Evolutionary conservation across 2,888 invertebrate species (phyloP).

Genomic region (Mylabris sibirica): DNA sequence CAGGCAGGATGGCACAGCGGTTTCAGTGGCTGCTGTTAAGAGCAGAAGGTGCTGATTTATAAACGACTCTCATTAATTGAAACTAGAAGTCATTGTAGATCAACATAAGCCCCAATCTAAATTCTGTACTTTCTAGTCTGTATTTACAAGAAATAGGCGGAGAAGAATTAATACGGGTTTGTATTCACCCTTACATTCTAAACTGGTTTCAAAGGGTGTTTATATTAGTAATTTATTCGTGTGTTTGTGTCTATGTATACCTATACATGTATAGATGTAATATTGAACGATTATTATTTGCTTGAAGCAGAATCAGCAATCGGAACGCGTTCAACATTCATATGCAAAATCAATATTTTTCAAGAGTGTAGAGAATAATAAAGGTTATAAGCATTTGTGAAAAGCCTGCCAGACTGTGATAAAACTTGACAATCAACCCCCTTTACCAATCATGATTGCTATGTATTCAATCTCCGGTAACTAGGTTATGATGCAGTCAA

Average conservation of each 20-base stretch:
- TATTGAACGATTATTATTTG: conserved; percentile 13
- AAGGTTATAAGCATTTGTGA: conserved; percentile 48
- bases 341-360: conserved; percentile 58
- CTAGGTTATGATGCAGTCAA: conserved; percentile 47
- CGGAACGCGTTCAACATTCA: conserved; percentile 48
- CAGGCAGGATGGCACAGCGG: conserved; percentile 52
- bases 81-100: conserved; percentile 27
- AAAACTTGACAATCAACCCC: conserved; percentile 52
- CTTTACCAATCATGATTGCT: conserved; percentile 54
- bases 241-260: neutral
- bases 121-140: neutral
- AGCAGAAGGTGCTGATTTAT: conserved; percentile 56
- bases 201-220: neutral
- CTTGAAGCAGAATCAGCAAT: conserved; percentile 43
- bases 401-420: conserved; percentile 51
- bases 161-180: conserved; percentile 16
- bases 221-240: neutral
- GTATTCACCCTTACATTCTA: neutral
- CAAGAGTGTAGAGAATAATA: conserved; percentile 50
- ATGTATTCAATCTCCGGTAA: conserved; percentile 57
- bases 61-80: conserved; percentile 53
- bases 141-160: conserved; percentile 10
- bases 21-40: conserved; percentile 46
- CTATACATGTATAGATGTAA: neutral
- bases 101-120: neutral